These are phyloP conservation scores for Brachyrhaphis roseni DNA, from an alignment of 2,797 vertebrate species.

Conservation along the genomic window DNA sequence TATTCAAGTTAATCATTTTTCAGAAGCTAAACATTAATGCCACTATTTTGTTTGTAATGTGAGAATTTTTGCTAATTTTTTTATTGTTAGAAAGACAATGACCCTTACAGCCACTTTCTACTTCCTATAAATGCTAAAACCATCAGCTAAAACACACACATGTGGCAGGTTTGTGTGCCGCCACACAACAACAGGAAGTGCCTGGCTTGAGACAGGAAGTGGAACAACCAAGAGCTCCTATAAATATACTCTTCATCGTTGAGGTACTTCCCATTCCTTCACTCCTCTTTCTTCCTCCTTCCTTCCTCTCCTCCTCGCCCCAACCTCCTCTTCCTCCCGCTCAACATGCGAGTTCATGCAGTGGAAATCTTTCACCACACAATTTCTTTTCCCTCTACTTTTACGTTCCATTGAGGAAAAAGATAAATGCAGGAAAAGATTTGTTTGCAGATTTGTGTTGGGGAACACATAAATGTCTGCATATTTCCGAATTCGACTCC, in stretches of 20 bases:
- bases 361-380: conserved; percentile 43
- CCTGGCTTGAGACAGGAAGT: conserved; percentile 66
- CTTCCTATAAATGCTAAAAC: conserved; percentile 44
- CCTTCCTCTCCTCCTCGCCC: conserved; percentile 39
- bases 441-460: conserved; percentile 17
- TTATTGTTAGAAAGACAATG: neutral
- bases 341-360: conserved; percentile 16
- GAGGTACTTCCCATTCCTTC: conserved; percentile 39
- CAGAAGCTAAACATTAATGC: neutral
- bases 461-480: conserved; percentile 29
- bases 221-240: conserved; percentile 57
- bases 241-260: conserved; percentile 56
- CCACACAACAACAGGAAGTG: conserved; percentile 74
- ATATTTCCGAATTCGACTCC: neutral
- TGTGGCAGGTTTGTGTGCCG: conserved; percentile 12
- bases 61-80: neutral
- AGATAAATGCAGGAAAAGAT: neutral
- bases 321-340: conserved; percentile 50
- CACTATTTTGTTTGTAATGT: neutral
- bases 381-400: conserved; percentile 23
- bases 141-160: conserved; percentile 9
- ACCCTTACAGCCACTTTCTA: conserved; percentile 12
- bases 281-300: conserved; percentile 53
- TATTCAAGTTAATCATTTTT: neutral
- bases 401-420: neutral